These are phyloP conservation scores for Helogale parvula DNA, from an alignment of 2,113 vertebrate species.

Conservation along the genomic window DNA sequence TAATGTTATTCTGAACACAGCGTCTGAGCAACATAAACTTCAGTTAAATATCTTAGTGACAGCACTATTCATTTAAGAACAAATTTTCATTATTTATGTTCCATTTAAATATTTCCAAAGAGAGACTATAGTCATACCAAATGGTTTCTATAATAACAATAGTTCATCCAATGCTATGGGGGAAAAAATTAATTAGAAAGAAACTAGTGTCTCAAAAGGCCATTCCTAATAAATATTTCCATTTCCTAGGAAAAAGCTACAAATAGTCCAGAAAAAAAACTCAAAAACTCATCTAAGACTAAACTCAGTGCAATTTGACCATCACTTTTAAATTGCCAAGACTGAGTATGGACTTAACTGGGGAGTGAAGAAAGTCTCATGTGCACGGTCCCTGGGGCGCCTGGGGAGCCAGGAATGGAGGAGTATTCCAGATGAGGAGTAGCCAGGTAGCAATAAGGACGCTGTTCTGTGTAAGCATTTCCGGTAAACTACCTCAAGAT, in stretches of 20 bases:
- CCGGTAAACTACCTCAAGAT: neutral
- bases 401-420: neutral
- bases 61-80: constrained; percentile 58
- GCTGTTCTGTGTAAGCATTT: neutral
- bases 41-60: constrained; percentile 54
- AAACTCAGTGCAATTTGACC: neutral
- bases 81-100: constrained; percentile 7
- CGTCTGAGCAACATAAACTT: neutral
- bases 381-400: neutral
- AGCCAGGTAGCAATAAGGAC: neutral
- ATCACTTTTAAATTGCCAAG: neutral
- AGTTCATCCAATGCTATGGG: neutral
- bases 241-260: neutral
- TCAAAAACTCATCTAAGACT: neutral
- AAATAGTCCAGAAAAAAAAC: constrained; percentile 26
- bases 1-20: constrained; percentile 32
- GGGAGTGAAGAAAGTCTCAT: neutral
- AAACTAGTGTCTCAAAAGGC: constrained; percentile 16
- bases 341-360: neutral
- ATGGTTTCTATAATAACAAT: neutral
- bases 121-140: neutral
- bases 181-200: neutral
- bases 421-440: neutral
- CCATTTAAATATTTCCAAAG: constrained; percentile 55
- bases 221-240: constrained; percentile 24